These are phyloP conservation scores for Pholis gunnellus DNA, from an alignment of 2,113 vertebrate genomes.

Conservation along the genomic window DNA sequence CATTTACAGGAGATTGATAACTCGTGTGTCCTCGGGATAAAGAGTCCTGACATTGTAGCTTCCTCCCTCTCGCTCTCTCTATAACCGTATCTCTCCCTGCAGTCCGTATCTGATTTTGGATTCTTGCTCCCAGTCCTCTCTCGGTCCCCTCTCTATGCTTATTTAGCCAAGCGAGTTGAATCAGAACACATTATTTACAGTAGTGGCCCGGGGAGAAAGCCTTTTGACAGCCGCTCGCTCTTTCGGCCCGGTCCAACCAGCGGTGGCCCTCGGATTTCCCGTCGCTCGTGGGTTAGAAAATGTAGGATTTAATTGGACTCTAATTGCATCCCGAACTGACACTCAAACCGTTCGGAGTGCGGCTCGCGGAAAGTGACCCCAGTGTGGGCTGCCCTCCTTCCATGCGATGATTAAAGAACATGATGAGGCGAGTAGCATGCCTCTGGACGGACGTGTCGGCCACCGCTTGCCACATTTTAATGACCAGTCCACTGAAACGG, in stretches of 20 bases:
- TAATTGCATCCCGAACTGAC: conserved; percentile 30
- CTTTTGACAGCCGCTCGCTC: conserved; percentile 31
- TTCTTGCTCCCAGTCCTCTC: not conserved
- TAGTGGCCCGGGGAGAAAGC: conserved; percentile 2
- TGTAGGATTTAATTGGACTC: conserved; percentile 76
- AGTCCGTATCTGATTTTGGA: conserved; percentile 27
- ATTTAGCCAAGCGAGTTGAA: conserved; percentile 60
- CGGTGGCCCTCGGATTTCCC: conserved; percentile 50
- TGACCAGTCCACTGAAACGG: conserved; percentile 67
- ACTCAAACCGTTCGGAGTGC: conserved; percentile 54
- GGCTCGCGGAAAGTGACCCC: conserved; percentile 73
- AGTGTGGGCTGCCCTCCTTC: conserved; percentile 60
- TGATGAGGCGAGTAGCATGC: conserved; percentile 65
- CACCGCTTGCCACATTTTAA: conserved; percentile 73
- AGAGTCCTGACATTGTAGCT: conserved; percentile 59
- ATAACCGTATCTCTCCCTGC: conserved; percentile 30
- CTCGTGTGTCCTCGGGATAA: conserved; percentile 71
- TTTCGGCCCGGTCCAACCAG: conserved; percentile 26
- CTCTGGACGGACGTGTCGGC: conserved; percentile 69
- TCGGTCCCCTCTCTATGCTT: conserved; percentile 18
- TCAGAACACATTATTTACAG: conserved; percentile 42
- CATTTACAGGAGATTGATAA: conserved; percentile 82
- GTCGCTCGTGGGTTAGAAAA: conserved; percentile 68
- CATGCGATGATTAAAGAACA: conserved; percentile 77
- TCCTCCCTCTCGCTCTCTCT: conserved; percentile 22